phyloP scores from a whole-genome alignment of 1,140 invertebrate genomes.

The Drosophila auraria region DNA sequence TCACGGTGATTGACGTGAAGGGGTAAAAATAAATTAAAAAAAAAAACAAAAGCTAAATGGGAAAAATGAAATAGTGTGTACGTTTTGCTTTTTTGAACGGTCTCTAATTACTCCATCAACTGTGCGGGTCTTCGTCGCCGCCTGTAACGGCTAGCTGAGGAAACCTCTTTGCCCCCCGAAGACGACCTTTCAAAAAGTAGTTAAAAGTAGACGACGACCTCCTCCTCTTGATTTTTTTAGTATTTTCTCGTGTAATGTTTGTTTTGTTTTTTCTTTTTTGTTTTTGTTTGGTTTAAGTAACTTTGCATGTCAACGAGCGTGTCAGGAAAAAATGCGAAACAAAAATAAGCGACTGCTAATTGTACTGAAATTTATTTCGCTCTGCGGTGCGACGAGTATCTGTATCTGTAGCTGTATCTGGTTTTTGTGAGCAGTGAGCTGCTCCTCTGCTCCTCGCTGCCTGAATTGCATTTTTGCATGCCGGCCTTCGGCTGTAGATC shows the following conservation, averaged over 20 bases:
- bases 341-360: constrained; percentile 76
- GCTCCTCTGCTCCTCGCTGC: constrained; percentile 56
- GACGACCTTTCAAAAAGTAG: constrained; percentile 48
- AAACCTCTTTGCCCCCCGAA: constrained; percentile 1
- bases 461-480: constrained; percentile 81
- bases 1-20: constrained; percentile 46
- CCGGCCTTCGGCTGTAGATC: constrained; percentile 80
- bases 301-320: constrained; percentile 74
- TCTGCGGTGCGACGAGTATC: constrained; percentile 18
- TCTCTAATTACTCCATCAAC: constrained; percentile 55
- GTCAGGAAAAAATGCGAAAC: constrained; percentile 52
- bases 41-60: constrained; percentile 18
- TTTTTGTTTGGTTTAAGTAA: constrained; percentile 65
- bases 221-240: constrained; percentile 41
- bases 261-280: constrained; percentile 25
- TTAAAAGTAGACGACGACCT: constrained; percentile 55
- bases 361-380: constrained; percentile 73
- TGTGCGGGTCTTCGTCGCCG: constrained; percentile 5
- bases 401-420: constrained; percentile 38
- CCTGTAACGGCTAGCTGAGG: constrained; percentile 26
- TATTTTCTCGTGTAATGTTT: constrained; percentile 41
- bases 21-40: constrained; percentile 5
- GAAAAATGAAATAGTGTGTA: constrained; percentile 27
- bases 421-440: constrained; percentile 57
- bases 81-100: constrained; percentile 7